Evolutionary conservation across 2,797 vertebrate species (phyloP), one percentile per base, ranked within the genome.

Genomic region (Acanthopagrus latus): DNA sequence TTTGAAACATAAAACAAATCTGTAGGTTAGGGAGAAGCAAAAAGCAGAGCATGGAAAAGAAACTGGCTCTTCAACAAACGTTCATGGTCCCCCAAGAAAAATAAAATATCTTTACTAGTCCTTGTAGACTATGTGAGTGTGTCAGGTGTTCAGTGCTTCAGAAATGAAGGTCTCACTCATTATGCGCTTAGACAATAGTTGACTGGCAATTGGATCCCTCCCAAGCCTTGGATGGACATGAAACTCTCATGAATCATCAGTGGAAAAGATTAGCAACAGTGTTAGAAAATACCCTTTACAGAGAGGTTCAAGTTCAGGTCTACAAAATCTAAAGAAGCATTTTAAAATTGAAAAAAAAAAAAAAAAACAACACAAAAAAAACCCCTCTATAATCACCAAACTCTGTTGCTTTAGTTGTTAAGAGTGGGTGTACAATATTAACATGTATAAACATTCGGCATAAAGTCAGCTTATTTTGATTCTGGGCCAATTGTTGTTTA

Each of bases 211-310:
- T 69, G 59, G 52, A 59, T n/a, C 25, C 2, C 2, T 58, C 69
- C 71, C 52, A 74, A 52, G 16, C 25, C 47, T 70, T 60, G 72
- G 44, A 74, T 58, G 18, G 62, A 74, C 72, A 65, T 76, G 29
- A 70, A 76, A 63, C 43, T 21, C 44, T n/a, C 27, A 43, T 76
- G 74, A 74, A 63, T 68, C 44, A 68, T 80, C 71, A 51, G 20
- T 21, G 51, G 25, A 74, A 55, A 57, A 51, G 16, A 51, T 57
- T 44, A 51, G 17, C 5, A 51, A 69, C 44, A 46, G 46, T 29
- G 44, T 38, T 51, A 48, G 48, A 52, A 59, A 59, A 52, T 64
- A 71, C 47, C 17, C 25, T 33, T 59, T 27, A 38, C 38, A 59
- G 50, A 21, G 67, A 56, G 50, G 29, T 43, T n/a, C 21, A 71